Percentiles rank a stretch among this genome's conserved stretches.
Conservation (phyloP, 2,888 invertebrate genomes). For the Leucophenga maculata region DNA sequence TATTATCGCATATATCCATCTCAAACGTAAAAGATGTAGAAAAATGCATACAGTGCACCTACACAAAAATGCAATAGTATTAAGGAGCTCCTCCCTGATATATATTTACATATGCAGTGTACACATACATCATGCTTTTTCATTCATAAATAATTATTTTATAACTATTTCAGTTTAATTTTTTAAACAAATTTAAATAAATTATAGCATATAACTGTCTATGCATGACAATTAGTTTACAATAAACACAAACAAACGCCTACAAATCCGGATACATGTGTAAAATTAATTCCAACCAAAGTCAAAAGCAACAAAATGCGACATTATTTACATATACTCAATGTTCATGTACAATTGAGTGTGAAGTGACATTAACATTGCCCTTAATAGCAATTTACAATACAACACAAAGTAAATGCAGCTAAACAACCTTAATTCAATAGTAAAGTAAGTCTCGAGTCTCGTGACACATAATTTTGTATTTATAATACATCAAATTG, state of each 20-base stretch:
- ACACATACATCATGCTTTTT: too few relatives aligned
- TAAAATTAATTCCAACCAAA: slow-evolving; percentile 5
- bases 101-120: too few relatives aligned
- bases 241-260: background rate
- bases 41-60: too few relatives aligned
- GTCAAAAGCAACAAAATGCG: too few relatives aligned
- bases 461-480: slow-evolving; percentile 1
- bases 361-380: slow-evolving; percentile 62
- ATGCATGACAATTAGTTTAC: slow-evolving; percentile 14
- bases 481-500: slow-evolving; percentile 9
- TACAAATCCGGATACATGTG: slow-evolving; percentile 1
- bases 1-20: too few relatives aligned
- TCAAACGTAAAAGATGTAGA: too few relatives aligned
- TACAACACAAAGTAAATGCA: background rate
- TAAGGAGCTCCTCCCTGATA: too few relatives aligned
- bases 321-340: background rate
- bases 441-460: background rate
- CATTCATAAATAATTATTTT: too few relatives aligned
- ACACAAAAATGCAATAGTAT: too few relatives aligned
- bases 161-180: too few relatives aligned
- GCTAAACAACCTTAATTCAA: background rate
- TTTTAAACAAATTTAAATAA: too few relatives aligned
- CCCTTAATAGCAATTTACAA: slow-evolving; percentile 44
- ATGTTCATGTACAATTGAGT: slow-evolving; percentile 16
- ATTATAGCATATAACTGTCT: background rate